Percentiles rank a stretch among this genome's conserved stretches.
phyloP scores from a whole-genome alignment of 1,140 invertebrate genomes.

The Tribolium castaneum region DNA sequence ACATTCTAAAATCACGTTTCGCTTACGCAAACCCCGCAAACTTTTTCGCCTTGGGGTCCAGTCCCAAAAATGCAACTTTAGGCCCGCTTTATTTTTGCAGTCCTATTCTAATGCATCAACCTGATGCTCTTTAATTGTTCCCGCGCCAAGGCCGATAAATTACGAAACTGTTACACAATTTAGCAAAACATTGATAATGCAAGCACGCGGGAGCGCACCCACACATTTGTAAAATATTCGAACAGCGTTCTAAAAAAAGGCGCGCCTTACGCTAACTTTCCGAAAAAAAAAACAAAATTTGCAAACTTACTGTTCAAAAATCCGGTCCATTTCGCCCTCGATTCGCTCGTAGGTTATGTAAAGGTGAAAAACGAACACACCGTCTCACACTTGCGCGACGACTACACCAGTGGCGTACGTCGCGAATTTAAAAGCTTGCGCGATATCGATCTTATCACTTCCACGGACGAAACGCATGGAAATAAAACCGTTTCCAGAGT shows the following conservation, averaged over 20 bases:
- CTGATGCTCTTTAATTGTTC: neutral
- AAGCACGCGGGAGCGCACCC: neutral
- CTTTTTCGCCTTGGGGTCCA: neutral
- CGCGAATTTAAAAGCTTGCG: neutral
- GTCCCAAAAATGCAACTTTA: neutral
- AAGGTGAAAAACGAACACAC: constrained; percentile 14
- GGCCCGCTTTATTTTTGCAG: neutral
- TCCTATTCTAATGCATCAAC: neutral
- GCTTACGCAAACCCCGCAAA: neutral
- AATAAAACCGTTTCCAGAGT: neutral
- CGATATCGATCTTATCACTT: constrained; percentile 19
- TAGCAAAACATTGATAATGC: neutral
- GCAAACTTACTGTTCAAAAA: neutral
- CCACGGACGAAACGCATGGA: neutral
- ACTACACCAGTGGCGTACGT: neutral
- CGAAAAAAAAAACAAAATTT: neutral
- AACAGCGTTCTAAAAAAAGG: neutral
- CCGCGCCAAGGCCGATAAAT: neutral
- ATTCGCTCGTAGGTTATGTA: constrained; percentile 13
- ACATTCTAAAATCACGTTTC: neutral
- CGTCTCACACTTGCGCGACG: neutral
- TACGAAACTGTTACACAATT: neutral
- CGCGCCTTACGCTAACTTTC: no score
- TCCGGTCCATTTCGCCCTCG: constrained; percentile 9
- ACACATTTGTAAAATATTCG: neutral